Conservation (phyloP, 2,888 invertebrate species). For the Brassicogethes aeneus region DNA sequence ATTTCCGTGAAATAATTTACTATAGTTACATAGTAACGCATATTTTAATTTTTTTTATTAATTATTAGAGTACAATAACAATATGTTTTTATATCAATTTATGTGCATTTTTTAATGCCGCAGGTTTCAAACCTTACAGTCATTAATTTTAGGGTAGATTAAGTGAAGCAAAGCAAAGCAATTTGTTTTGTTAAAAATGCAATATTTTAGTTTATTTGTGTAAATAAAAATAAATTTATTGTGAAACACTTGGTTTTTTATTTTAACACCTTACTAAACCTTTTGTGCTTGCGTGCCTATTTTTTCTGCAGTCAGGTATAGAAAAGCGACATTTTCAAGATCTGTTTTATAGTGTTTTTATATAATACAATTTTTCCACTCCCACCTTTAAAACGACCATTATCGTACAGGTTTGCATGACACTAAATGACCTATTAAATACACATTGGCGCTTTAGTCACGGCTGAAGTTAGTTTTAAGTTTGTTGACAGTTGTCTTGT, state of each 20-base stretch:
- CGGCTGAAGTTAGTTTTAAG: no score
- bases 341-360: no score
- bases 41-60: neutral
- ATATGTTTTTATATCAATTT: neutral
- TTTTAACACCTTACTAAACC: neutral
- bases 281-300: no score
- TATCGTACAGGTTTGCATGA: no score
- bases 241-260: neutral
- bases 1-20: conserved; percentile 13
- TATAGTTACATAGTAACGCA: conserved; percentile 17
- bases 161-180: neutral
- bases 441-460: no score
- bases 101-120: neutral
- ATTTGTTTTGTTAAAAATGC: neutral
- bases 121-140: neutral
- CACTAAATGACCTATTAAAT: no score
- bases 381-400: no score
- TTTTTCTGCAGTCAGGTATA: no score
- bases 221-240: neutral
- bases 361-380: no score
- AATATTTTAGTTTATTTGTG: neutral
- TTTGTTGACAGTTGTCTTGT: no score
- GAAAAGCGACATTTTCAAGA: no score
- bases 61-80: neutral
- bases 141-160: neutral